A percentile compares a stretch with the other conserved stretches of the same genome.
Evolutionary conservation across 2,888 invertebrate species (phyloP).

Genomic region (Apodemia mormo): DNA sequence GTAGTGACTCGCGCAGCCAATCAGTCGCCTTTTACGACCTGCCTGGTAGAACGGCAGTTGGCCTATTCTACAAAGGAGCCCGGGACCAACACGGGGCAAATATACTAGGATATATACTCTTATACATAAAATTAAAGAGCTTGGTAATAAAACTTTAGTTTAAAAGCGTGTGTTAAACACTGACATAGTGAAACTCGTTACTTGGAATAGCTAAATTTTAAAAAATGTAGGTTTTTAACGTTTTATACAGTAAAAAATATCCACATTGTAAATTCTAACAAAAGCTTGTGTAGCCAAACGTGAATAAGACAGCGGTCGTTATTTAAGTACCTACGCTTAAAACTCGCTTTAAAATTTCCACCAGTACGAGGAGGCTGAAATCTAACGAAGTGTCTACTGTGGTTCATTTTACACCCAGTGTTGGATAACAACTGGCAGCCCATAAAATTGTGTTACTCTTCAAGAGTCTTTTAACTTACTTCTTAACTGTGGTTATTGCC

Average conservation of each 20-base stretch:
- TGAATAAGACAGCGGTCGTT: conserved; percentile 17
- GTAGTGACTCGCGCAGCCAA: too few relatives aligned
- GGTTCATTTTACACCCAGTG: neutral
- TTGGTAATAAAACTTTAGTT: neutral
- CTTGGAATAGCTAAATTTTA: neutral
- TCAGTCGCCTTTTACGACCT: too few relatives aligned
- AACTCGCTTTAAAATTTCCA: conserved; percentile 13
- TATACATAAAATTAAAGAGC: neutral
- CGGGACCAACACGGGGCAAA: too few relatives aligned
- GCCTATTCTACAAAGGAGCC: too few relatives aligned
- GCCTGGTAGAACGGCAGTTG: too few relatives aligned
- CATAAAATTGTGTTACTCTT: neutral
- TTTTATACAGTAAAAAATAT: conserved; percentile 12
- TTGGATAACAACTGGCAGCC: neutral
- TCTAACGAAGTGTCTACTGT: conserved; percentile 12
- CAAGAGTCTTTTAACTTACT: neutral
- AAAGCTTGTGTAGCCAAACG: conserved; percentile 17
- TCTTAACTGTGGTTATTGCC: too few relatives aligned
- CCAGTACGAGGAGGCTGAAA: neutral
- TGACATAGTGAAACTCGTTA: neutral
- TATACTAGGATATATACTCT: too few relatives aligned
- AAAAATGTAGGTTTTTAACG: conserved; percentile 7
- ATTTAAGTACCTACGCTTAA: conserved; percentile 13
- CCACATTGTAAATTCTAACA: conserved; percentile 13
- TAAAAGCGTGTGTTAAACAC: conserved; percentile 4